phyloP scores from a whole-genome alignment of 2,888 invertebrate species.

The Opisthograptis luteolata region DNA sequence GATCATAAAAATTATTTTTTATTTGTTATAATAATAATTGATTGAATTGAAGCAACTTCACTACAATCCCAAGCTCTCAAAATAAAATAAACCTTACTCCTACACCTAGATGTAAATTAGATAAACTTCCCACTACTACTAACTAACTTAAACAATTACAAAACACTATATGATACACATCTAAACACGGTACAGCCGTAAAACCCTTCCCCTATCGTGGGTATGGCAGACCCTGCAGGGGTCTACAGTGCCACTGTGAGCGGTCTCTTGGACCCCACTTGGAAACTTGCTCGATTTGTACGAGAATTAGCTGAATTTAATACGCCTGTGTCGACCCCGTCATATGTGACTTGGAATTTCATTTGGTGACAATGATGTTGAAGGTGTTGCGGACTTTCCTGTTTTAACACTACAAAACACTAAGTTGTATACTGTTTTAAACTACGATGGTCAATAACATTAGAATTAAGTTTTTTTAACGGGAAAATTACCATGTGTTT shows the following conservation, averaged over 20 bases:
- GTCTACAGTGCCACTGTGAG: conserved; percentile 47
- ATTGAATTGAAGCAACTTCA: no score
- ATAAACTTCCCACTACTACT: conserved; percentile 17
- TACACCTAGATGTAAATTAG: conserved; percentile 19
- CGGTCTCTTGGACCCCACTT: conserved; percentile 58
- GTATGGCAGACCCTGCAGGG: conserved; percentile 38
- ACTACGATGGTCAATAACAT: no score
- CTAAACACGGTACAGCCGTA: conserved; percentile 53
- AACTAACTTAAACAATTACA: conserved; percentile 33
- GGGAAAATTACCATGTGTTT: no score
- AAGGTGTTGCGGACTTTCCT: neutral
- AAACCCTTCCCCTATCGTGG: conserved; percentile 50
- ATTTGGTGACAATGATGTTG: conserved; percentile 42
- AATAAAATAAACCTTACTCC: conserved; percentile 22
- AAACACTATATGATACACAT: conserved; percentile 42
- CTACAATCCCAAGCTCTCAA: no score
- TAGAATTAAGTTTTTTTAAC: no score
- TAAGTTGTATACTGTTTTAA: no score
- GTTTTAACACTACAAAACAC: no score
- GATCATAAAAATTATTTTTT: no score
- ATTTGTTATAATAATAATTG: no score
- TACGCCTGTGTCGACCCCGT: conserved; percentile 51
- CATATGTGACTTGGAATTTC: conserved; percentile 56
- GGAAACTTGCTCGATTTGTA: conserved; percentile 65
- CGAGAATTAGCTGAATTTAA: conserved; percentile 69